Percentiles rank a stretch among this genome's conserved stretches.
Conservation (phyloP, 2,113 vertebrate species). For the Pituophis catenifer region DNA sequence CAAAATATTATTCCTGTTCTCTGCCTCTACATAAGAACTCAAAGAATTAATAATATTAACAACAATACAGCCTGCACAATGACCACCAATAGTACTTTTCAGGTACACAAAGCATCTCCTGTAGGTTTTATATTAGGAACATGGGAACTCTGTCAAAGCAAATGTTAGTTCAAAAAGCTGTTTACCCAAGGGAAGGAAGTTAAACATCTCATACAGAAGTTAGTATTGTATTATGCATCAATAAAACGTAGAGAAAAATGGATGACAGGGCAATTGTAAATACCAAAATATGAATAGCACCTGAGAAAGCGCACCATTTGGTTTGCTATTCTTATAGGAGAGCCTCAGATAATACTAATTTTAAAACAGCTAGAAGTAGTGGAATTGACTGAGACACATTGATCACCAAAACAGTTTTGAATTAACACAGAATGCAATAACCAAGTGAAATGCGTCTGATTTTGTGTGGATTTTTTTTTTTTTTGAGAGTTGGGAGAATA, state of each 20-base stretch:
- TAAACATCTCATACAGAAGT: constrained; percentile 56
- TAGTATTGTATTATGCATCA: constrained; percentile 40
- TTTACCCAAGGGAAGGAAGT: constrained; percentile 67
- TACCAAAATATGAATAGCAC: constrained; percentile 1
- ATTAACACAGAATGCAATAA: constrained; percentile 33
- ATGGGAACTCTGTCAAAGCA: constrained; percentile 65
- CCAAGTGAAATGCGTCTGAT: constrained; percentile 35
- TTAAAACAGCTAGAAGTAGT: background rate
- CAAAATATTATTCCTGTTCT: background rate
- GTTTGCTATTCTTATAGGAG: constrained; percentile 5
- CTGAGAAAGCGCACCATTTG: background rate
- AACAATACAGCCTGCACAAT: background rate
- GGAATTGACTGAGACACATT: constrained; percentile 4
- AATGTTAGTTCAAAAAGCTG: constrained; percentile 62
- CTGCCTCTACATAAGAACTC: background rate
- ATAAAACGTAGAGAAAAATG: constrained; percentile 19
- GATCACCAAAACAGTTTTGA: constrained; percentile 5
- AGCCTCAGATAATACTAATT: constrained; percentile 3
- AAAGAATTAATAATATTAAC: background rate
- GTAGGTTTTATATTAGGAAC: constrained; percentile 50
- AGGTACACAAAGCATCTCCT: constrained; percentile 43
- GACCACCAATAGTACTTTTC: constrained; percentile 29
- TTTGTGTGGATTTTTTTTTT: background rate
- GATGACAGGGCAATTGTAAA: constrained; percentile 15
- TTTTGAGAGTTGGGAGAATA: background rate